Evolutionary conservation across 2,113 vertebrate genomes (phyloP).

Genomic region (Apteryx owenii): DNA sequence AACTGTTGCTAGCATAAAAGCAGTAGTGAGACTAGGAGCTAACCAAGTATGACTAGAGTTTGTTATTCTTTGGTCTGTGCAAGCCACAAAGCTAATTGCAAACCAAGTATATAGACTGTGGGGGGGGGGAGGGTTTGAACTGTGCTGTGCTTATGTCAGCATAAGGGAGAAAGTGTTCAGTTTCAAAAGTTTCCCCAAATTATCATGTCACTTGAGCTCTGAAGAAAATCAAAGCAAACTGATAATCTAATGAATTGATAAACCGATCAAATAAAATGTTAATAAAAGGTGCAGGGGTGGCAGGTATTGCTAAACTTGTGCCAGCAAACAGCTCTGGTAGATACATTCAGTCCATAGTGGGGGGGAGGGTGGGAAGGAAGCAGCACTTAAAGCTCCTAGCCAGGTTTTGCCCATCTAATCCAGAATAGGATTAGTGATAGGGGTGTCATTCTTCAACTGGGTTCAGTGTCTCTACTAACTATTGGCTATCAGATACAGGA

Average conservation of each 20-base stretch:
- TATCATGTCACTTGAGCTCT: background rate
- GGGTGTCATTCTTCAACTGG: too few species aligned
- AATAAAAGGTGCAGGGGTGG: background rate
- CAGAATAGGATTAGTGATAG: background rate
- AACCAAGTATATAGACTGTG: background rate
- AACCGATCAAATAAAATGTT: background rate
- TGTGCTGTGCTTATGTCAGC: background rate
- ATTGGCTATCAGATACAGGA: background rate
- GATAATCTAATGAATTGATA: too few species aligned
- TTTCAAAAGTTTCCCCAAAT: too few species aligned
- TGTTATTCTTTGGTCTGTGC: background rate
- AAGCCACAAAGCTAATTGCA: background rate
- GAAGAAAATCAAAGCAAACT: background rate
- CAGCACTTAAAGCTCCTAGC: background rate
- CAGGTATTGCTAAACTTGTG: background rate
- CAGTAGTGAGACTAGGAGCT: background rate
- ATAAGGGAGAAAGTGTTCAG: background rate
- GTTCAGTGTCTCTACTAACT: background rate
- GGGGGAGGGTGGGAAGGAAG: too few species aligned
- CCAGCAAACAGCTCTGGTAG: background rate
- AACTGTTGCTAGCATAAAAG: background rate
- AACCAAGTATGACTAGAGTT: background rate
- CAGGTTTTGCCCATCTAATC: background rate
- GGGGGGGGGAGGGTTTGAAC: background rate
- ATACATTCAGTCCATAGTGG: background rate